Evolutionary conservation across 1,140 invertebrate species (phyloP).

Genomic region (Drosophila baimaii): DNA sequence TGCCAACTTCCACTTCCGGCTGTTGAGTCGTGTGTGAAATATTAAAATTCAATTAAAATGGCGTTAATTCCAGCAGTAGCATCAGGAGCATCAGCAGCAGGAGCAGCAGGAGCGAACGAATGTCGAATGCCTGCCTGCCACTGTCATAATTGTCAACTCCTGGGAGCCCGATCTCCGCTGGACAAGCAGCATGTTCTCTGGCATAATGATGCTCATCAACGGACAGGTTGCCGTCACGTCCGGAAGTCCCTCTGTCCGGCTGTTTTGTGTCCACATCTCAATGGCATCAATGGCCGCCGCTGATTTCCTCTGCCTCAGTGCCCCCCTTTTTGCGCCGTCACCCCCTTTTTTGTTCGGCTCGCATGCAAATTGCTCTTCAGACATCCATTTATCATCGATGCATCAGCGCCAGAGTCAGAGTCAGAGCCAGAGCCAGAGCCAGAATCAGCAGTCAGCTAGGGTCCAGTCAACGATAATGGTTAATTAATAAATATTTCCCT

Average conservation of each 20-base stretch:
- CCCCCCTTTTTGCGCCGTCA: conserved; percentile 9
- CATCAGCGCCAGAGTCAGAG: conserved; percentile 37
- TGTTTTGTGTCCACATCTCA: conserved; percentile 47
- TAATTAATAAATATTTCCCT: conserved; percentile 79
- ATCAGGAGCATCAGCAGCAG: conserved; percentile 26
- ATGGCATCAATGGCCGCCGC: conserved; percentile 54
- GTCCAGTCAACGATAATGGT: conserved; percentile 69
- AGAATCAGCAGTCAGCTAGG: conserved; percentile 35
- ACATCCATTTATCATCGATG: conserved; percentile 73
- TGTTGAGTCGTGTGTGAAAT: conserved; percentile 79
- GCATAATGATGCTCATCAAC: conserved; percentile 80
- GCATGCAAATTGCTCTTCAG: conserved; percentile 80
- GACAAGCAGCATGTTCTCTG: conserved; percentile 65
- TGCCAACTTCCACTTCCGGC: conserved; percentile 65
- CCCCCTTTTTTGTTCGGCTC: conserved; percentile 42
- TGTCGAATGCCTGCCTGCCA: conserved; percentile 54
- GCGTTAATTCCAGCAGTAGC: conserved; percentile 78
- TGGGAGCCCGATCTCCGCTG: conserved; percentile 42
- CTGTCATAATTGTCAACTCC: conserved; percentile 81
- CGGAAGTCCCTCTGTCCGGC: conserved; percentile 15
- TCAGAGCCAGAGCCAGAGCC: conserved; percentile 23
- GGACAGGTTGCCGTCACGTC: conserved; percentile 44
- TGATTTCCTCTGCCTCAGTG: conserved; percentile 52
- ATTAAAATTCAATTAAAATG: conserved; percentile 84
- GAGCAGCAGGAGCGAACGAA: conserved; percentile 34